Evolutionary conservation across 2,888 invertebrate species (phyloP).

Genomic region (Koerneria pararmatus): DNA sequence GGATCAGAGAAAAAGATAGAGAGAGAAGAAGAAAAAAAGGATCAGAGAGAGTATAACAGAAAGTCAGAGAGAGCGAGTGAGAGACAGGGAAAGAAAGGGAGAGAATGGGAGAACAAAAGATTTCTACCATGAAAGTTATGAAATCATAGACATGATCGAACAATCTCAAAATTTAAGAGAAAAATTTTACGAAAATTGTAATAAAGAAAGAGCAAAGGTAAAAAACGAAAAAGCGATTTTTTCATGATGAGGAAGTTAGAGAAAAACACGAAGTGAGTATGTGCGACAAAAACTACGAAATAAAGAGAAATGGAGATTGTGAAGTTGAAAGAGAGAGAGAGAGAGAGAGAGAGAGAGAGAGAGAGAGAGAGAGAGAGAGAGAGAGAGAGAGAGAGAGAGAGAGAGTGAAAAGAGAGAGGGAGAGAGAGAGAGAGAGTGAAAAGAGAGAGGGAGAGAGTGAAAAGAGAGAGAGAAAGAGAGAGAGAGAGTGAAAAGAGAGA

Average conservation of each 20-base stretch:
- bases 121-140: too few species aligned
- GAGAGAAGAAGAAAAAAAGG: constrained; percentile 23
- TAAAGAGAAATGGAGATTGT: neutral
- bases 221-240: neutral
- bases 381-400: neutral
- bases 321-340: neutral
- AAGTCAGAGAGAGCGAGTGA: neutral
- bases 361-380: neutral
- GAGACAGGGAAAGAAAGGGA: neutral
- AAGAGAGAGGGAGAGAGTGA: constrained; percentile 5
- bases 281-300: neutral
- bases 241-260: neutral
- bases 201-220: neutral
- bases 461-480: neutral
- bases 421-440: constrained; percentile 23
- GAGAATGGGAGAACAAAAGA: neutral
- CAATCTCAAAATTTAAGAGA: too few species aligned
- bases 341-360: neutral
- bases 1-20: constrained; percentile 11
- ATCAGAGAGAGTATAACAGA: neutral
- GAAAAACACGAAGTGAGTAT: neutral
- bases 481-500: too few species aligned
- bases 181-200: too few species aligned
- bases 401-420: constrained; percentile 1
- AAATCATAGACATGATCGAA: too few species aligned